These are phyloP conservation scores for Drosophila virilis DNA, from an alignment of 1,140 invertebrate genomes.

Conservation along the genomic window DNA sequence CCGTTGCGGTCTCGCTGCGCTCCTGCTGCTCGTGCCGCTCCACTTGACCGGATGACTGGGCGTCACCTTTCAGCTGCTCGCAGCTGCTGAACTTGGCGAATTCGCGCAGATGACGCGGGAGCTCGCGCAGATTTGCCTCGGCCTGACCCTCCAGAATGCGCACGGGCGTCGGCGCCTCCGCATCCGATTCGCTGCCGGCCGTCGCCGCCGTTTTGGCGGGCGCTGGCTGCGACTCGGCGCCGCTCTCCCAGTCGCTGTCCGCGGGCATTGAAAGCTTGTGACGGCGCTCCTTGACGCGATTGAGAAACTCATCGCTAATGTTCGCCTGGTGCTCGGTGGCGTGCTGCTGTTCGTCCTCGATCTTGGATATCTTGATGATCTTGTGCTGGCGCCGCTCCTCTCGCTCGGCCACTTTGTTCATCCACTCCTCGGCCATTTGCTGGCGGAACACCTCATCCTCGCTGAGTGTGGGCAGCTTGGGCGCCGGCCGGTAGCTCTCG, in stretches of 20 bases:
- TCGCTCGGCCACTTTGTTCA: conserved; percentile 90
- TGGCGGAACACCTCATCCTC: conserved; percentile 89
- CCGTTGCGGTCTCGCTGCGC: conserved; percentile 76
- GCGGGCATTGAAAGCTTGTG: conserved; percentile 76
- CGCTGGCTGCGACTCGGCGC: conserved; percentile 82
- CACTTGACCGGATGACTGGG: conserved; percentile 45
- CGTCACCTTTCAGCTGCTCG: conserved; percentile 68
- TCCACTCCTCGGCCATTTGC: conserved; percentile 93
- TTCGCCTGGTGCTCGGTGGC: conserved; percentile 85
- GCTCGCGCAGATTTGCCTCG: conserved; percentile 86
- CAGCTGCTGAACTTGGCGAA: conserved; percentile 86
- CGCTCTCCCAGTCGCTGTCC: conserved; percentile 84
- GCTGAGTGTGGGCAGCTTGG: conserved; percentile 84
- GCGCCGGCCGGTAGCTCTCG: conserved; percentile 61
- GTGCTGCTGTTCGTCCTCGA: conserved; percentile 69
- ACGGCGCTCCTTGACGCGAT: conserved; percentile 86
- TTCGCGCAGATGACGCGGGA: conserved; percentile 91
- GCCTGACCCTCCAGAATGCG: conserved; percentile 85
- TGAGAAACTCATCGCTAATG: conserved; percentile 90
- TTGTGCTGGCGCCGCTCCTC: conserved; percentile 91
- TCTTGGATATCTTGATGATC: conserved; percentile 88
- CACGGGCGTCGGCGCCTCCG: conserved; percentile 85
- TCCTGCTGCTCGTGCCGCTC: conserved; percentile 75
- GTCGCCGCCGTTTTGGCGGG: conserved; percentile 85
- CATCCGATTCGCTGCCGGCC: conserved; percentile 83